Evolutionary conservation across 2,888 invertebrate species (phyloP), one percentile per base, ranked within the genome.

Genomic region (Ametastegia equiseti): DNA sequence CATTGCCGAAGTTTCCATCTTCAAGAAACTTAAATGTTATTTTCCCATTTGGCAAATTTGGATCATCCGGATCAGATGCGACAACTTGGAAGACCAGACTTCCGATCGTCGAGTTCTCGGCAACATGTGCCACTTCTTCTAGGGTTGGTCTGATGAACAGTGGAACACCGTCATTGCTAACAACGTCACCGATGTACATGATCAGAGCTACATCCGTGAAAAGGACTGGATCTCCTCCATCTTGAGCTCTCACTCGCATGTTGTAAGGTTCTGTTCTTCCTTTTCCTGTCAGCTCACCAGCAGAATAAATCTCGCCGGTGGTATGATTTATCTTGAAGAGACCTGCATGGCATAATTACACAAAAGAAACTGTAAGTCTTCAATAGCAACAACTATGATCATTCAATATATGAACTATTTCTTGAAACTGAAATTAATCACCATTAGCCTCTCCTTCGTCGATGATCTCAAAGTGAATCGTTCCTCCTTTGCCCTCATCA

Each of bases 101-200:
- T 0, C 96, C 96, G 57, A 95, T 93, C 0, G 95, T 94, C 1
- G 95, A 95, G 88, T 96, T 96, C 94, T 97, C 97, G 23, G 95
- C 94, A 5, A 96, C 92, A 86, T 93, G 94, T 0, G 96, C 94
- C n/a, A 93, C 92, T 90, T 97, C 96, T 57, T 95, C 95, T 3
- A 94, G 91, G 7, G 94, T 94, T 0, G 97, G 96, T 80, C 95
- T 93, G 19, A 96, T 94, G 87, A 97, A 96, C 33, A 94, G 93
- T 0, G 97, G 97, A 0, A 96, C 95, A 0, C 97, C 97, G 89
- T 97, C 97, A 86, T 97, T 97, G 81, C 95, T 95, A 75, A 96
- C 96, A 0, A 97, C 96, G 86, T 97, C 97, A 0, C 96, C 96
- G 54, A 97, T 95, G 84, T 95, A 95, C 2, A 97, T 88, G 0